These are phyloP conservation scores for Petrocephalus sullivani DNA, from an alignment of 2,797 vertebrate genomes.

Conservation along the genomic window DNA sequence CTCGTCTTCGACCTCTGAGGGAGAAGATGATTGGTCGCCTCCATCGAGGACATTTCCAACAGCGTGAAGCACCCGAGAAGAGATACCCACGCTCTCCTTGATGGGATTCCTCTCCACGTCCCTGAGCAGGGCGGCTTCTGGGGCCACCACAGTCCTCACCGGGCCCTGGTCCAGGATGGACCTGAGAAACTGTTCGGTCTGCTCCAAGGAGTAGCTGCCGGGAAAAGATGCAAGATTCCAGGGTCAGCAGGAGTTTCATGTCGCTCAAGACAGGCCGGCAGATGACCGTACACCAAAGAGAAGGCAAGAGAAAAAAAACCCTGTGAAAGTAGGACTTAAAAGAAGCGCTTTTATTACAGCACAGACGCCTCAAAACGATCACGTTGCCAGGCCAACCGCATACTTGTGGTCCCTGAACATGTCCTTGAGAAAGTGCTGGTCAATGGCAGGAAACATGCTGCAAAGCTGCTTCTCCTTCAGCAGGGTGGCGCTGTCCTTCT, in stretches of 20 bases:
- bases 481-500: conserved; percentile 74
- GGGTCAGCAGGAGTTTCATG: not conserved
- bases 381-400: conserved; percentile 22
- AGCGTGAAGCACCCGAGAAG: not conserved
- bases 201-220: conserved; percentile 78
- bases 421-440: conserved; percentile 82
- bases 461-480: conserved; percentile 87
- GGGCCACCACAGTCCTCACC: conserved; percentile 82
- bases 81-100: conserved; percentile 61
- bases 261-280: not conserved
- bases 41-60: no score
- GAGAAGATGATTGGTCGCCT: not conserved
- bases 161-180: conserved; percentile 79
- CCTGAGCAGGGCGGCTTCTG: conserved; percentile 59
- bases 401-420: conserved; percentile 93
- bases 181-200: conserved; percentile 82
- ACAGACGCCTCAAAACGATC: not conserved
- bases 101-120: conserved; percentile 56
- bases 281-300: not conserved
- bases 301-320: not conserved
- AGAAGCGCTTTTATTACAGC: not conserved
- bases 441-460: conserved; percentile 80
- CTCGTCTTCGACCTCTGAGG: conserved; percentile 45
- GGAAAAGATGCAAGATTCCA: not conserved
- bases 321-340: not conserved